Evolutionary conservation across 2,888 invertebrate species (phyloP).

Genomic region (Gymnocheta viridis): DNA sequence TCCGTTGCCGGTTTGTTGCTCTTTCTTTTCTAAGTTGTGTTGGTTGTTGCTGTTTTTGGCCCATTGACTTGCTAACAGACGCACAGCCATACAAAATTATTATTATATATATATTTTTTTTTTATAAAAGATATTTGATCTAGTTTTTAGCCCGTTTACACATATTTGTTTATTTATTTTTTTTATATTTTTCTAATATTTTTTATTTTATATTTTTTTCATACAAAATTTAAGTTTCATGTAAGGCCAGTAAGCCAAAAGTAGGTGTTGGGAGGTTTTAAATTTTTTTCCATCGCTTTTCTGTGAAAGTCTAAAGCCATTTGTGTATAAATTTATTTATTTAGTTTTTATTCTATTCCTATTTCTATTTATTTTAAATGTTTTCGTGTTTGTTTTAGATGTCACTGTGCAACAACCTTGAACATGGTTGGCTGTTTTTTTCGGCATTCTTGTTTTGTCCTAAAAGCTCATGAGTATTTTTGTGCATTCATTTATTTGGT

Average conservation of each 20-base stretch:
- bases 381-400: conserved; percentile 6
- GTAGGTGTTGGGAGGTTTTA: not conserved
- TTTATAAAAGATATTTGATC: conserved; percentile 55
- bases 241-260: not conserved
- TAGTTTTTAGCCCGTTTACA: conserved; percentile 60
- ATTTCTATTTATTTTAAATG: conserved; percentile 33
- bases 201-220: conserved; percentile 41
- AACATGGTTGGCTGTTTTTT: conserved; percentile 34
- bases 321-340: conserved; percentile 31
- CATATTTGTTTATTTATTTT: conserved; percentile 35
- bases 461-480: not conserved
- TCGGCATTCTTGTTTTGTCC: not conserved
- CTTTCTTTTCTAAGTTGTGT: conserved; percentile 68
- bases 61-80: conserved; percentile 17
- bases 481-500: conserved; percentile 22
- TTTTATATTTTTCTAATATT: conserved; percentile 32
- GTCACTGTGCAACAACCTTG: conserved; percentile 66
- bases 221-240: conserved; percentile 41
- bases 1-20: conserved; percentile 73
- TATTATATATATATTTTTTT: conserved; percentile 18
- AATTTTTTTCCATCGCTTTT: not conserved
- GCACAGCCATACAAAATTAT: conserved; percentile 13
- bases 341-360: conserved; percentile 29
- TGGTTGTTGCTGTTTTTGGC: conserved; percentile 70
- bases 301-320: conserved; percentile 13